Percentiles rank a stretch among this genome's conserved stretches.
Evolutionary conservation across 2,797 vertebrate species (phyloP).

Genomic region (Chloroceryle inda): DNA sequence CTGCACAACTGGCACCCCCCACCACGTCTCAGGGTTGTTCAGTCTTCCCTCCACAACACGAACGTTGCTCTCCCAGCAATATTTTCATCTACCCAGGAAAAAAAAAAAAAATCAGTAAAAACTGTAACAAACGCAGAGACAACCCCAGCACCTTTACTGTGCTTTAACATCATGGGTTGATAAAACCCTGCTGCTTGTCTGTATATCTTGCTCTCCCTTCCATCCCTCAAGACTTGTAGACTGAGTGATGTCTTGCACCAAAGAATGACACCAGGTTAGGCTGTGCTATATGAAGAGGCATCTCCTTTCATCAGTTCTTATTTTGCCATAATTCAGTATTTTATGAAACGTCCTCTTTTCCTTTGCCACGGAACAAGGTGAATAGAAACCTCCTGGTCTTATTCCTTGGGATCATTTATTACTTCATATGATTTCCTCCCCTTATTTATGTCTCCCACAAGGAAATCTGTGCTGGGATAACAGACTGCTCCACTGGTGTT

Average conservation of each 20-base stretch:
- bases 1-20: accelerated
- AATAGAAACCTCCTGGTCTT: background rate
- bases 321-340: background rate
- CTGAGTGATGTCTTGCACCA: background rate
- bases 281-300: background rate
- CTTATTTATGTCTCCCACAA: background rate
- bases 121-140: background rate
- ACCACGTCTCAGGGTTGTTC: accelerated
- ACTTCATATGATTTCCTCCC: background rate
- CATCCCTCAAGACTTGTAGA: background rate
- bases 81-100: background rate
- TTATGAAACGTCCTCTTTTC: background rate
- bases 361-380: background rate
- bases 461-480: background rate
- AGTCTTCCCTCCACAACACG: background rate
- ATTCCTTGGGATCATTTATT: background rate
- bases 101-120: background rate
- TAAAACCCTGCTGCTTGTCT: background rate
- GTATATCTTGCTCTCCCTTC: background rate
- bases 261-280: background rate
- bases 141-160: background rate
- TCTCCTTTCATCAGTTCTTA: background rate
- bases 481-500: background rate
- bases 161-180: background rate
- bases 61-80: background rate